A percentile compares a stretch with the other conserved stretches of the same genome.
phyloP scores from a whole-genome alignment of 2,113 vertebrate genomes.

The Microtus ochrogaster region DNA sequence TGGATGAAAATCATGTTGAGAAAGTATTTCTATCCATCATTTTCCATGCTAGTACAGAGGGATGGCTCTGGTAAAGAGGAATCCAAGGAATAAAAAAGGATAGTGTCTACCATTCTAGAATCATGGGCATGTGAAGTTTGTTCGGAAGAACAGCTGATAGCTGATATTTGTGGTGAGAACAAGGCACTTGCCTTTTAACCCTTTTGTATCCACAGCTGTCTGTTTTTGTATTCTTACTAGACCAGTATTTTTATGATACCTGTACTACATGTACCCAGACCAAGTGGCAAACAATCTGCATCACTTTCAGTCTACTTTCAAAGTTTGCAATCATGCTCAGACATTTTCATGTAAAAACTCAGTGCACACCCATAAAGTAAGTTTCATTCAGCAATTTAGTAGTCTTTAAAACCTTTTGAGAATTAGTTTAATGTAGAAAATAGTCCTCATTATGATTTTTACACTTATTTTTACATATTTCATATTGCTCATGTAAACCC shows the following conservation, averaged over 20 bases:
- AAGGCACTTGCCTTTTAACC: not conserved
- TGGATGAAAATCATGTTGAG: conserved; percentile 47
- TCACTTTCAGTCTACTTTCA: not conserved
- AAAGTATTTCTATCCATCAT: conserved; percentile 4
- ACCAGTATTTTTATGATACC: not conserved
- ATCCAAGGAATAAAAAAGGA: not conserved
- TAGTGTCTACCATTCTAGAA: not conserved
- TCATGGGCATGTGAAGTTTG: not conserved
- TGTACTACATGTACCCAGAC: accelerated
- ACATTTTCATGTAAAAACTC: not conserved
- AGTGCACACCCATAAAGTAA: not conserved
- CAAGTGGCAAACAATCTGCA: not conserved
- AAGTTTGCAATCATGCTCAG: not conserved
- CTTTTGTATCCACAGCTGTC: not conserved
- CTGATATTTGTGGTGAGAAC: not conserved
- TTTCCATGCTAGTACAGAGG: not conserved
- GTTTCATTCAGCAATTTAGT: not conserved
- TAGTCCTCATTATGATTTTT: not conserved
- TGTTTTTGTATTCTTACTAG: not conserved
- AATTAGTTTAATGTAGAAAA: not conserved
- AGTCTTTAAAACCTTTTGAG: not conserved
- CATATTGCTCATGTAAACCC: not conserved
- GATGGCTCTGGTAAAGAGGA: not conserved
- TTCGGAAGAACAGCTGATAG: not conserved
- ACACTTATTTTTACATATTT: not conserved